Base-by-base conservation (phyloP, 2,797 vertebrate genomes). In the Stomatorhinus walkeri region DNA sequence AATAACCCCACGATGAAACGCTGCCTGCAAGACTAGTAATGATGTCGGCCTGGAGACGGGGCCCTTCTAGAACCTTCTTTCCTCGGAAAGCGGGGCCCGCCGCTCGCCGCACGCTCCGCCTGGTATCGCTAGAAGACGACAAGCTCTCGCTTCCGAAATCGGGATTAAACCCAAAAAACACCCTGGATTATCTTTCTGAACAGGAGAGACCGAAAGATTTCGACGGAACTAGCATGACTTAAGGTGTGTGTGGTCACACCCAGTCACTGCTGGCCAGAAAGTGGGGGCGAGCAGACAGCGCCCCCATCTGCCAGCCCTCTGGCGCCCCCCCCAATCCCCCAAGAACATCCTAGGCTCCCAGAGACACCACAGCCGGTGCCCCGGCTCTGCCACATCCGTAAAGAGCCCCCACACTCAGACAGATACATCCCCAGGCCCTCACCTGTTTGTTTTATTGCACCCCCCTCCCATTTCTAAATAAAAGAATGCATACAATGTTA, bases 11-110 rank as follows among this genome's bases (percentile, higher is more conserved):
- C 52, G 83, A 89, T 85, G 81, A 43, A 89, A 89, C 56, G 46
- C 88, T 85, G 81, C 52, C 83, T 85, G 85, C 88, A 89, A 59
- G 88, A 89, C 85, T 85, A 61, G 52, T 56, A 85, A 89, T 61
- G 81, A 83, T 89, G 22, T 64, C 28, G 43, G 54, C 61, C 79
- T 36, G 48, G 84, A 48, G n/a, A 54, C 14, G 24, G 14, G 84
- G 49, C 48, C 24, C 22, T 54, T 86, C 84, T 28, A 54, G 84
- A 86, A 52, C 14, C 24, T 56, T 54, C 43, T 19, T 22, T 83
- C 43, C 43, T 46, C 16, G 5, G 8, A n/a, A 43, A 48, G 14
- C 19, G 2, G 19, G 19, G n/a, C 40, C 7, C 8, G 16, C 36
- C 2, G 19, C 43, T 4, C 19, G 1, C 5, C 43, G 7, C 19